Conservation (phyloP, 2,797 vertebrate species). For the Gymnodraco acuticeps region DNA sequence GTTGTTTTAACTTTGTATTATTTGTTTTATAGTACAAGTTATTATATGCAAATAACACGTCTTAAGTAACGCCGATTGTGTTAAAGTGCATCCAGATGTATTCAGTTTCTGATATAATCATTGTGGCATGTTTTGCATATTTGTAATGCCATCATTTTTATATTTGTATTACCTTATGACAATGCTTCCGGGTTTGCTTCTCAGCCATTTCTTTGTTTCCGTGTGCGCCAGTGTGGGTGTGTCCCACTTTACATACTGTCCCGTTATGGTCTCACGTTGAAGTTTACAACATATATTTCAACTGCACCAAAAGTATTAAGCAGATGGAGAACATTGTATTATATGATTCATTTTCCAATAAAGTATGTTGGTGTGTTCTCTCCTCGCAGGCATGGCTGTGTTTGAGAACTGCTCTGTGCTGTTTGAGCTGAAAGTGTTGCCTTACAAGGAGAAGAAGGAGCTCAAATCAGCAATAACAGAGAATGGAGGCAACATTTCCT, state of each 20-base stretch:
- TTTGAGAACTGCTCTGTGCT: constrained; percentile 84
- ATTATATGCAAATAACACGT: too few relatives aligned
- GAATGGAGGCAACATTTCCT: constrained; percentile 84
- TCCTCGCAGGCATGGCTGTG: constrained; percentile 73
- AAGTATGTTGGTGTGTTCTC: background rate
- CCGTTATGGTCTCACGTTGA: too few relatives aligned
- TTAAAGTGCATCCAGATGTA: too few relatives aligned
- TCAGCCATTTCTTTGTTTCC: background rate
- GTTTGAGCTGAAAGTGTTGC: constrained; percentile 84
- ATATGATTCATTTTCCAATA: rapidly evolving
- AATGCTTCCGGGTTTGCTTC: constrained; percentile 22
- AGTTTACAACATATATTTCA: background rate
- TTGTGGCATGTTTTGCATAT: background rate
- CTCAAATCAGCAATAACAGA: constrained; percentile 79
- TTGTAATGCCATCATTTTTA: background rate
- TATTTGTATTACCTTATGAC: rapidly evolving
- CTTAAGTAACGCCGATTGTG: too few relatives aligned
- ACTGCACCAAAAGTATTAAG: background rate
- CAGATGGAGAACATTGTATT: background rate
- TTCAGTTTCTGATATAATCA: background rate
- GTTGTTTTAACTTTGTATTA: too few relatives aligned
- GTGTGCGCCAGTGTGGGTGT: background rate
- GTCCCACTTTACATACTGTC: background rate
- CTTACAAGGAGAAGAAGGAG: constrained; percentile 82
- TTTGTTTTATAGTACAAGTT: too few relatives aligned